Percentiles rank a stretch among this genome's conserved stretches.
Conservation (phyloP, 2,113 vertebrate species). For the Paramormyrops kingsleyae region DNA sequence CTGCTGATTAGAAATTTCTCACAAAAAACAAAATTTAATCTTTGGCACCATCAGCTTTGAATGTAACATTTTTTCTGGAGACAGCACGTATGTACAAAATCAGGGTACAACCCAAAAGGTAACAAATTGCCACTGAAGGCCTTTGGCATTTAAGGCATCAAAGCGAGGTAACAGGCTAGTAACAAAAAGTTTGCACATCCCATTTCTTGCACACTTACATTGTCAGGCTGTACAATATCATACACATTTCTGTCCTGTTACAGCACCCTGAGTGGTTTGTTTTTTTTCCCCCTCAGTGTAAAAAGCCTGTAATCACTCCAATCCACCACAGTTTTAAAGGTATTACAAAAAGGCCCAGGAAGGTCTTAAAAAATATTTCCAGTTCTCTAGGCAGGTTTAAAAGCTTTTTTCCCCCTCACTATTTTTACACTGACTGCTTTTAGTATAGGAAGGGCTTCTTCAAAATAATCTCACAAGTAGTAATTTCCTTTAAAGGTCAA, state of each 20-base stretch:
- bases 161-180: background rate
- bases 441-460: background rate
- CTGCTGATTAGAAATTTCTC: background rate
- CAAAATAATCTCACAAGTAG: conserved; percentile 7
- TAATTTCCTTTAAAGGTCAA: conserved; percentile 23
- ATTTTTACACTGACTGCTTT: background rate
- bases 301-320: conserved; percentile 19
- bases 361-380: conserved; percentile 14
- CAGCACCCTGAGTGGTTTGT: background rate
- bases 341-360: conserved; percentile 4
- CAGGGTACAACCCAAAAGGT: background rate
- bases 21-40: background rate
- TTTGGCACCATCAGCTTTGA: background rate
- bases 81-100: background rate
- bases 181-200: background rate
- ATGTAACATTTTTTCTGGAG: background rate
- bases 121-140: background rate
- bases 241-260: conserved; percentile 5
- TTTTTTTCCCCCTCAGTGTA: conserved; percentile 1
- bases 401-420: conserved; percentile 3
- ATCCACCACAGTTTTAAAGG: conserved; percentile 6
- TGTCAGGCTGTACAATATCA: background rate
- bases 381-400: conserved; percentile 13
- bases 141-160: background rate
- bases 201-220: conserved; percentile 7